Percentiles rank a stretch among this genome's conserved stretches.
Conservation (phyloP, 2,113 vertebrate species). For the Platysteira castanea region DNA sequence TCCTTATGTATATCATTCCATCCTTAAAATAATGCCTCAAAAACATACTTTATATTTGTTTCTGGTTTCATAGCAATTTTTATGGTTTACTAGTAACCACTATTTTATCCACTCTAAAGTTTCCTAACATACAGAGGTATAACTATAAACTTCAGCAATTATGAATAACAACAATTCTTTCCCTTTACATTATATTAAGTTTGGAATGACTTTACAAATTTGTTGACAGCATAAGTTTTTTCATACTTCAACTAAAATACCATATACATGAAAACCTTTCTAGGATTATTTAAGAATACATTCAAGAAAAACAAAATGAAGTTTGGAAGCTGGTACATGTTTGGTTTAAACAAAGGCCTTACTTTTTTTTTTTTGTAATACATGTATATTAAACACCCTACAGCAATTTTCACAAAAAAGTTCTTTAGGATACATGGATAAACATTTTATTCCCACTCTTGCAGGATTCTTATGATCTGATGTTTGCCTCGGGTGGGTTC, state of each 20-base stretch:
- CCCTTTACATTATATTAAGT: neutral
- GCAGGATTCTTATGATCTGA: neutral
- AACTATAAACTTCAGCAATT: neutral
- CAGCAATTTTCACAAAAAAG: neutral
- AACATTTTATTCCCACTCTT: neutral
- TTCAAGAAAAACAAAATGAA: neutral
- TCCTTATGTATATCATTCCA: neutral
- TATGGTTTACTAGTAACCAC: neutral
- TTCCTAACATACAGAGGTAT: neutral
- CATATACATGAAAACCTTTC: neutral
- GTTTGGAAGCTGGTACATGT: neutral
- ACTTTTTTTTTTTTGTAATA: neutral
- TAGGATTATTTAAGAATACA: neutral
- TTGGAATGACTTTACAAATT: neutral
- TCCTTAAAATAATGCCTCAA: neutral
- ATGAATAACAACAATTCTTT: neutral
- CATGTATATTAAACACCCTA: neutral
- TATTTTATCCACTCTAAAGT: neutral
- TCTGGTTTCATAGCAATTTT: neutral
- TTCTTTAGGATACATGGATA: neutral
- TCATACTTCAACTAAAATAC: neutral
- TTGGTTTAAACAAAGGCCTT: neutral
- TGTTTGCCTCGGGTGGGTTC: neutral
- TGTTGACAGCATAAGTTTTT: neutral
- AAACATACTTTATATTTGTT: neutral